These are phyloP conservation scores for Conus ventricosus DNA, from an alignment of 1,140 invertebrate species.

Conservation along the genomic window DNA sequence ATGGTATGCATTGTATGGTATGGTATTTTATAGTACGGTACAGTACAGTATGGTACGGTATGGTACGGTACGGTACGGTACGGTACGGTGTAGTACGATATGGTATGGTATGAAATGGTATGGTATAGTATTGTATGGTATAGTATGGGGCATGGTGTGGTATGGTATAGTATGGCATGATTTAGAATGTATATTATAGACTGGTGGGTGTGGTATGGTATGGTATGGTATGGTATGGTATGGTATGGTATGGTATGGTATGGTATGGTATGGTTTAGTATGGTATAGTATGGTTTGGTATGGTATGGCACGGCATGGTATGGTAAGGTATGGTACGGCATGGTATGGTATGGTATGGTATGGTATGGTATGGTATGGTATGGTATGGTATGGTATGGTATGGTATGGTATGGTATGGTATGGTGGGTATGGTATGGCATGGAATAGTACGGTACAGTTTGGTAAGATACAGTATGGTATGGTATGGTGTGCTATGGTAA, in stretches of 20 bases:
- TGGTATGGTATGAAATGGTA: too few species aligned
- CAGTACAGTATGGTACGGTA: too few species aligned
- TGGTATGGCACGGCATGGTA: constrained; percentile 55
- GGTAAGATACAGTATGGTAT: neutral
- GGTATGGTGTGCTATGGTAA: constrained; percentile 12
- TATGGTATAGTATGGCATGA: constrained; percentile 6
- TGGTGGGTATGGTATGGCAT: constrained; percentile 28
- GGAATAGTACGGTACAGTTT: constrained; percentile 27
- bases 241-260: constrained; percentile 17
- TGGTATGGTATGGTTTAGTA: constrained; percentile 8
- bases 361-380: constrained; percentile 54
- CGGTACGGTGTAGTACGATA: too few species aligned
- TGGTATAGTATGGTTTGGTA: constrained; percentile 53
- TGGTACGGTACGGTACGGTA: too few species aligned
- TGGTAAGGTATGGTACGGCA: constrained; percentile 57
- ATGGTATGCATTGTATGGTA: too few species aligned
- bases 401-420: constrained; percentile 50
- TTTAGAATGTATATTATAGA: constrained; percentile 2
- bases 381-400: constrained; percentile 49
- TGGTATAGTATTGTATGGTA: too few species aligned
- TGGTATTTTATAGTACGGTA: too few species aligned
- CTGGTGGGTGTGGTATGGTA: constrained; percentile 29
- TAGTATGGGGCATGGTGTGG: neutral
- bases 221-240: constrained; percentile 18
- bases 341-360: constrained; percentile 58